phyloP scores from a whole-genome alignment of 2,888 invertebrate species.

The Ferdinandea cuprea region DNA sequence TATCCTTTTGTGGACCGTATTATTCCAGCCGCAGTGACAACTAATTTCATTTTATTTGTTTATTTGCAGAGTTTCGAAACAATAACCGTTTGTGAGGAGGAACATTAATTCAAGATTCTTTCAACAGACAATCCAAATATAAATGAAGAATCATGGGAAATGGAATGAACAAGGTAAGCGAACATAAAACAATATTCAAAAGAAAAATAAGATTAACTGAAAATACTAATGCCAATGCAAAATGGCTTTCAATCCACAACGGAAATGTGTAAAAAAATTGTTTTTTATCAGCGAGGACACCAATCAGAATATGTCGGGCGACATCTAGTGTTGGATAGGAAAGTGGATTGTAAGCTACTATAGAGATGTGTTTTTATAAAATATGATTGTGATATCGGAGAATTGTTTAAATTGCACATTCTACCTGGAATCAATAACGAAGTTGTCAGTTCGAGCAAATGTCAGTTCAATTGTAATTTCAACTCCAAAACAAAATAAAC shows the following conservation, averaged over 20 bases:
- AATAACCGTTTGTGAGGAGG: slow-evolving; percentile 24
- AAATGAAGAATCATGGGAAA: slow-evolving; percentile 88
- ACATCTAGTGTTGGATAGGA: slow-evolving; percentile 16
- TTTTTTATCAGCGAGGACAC: not conserved
- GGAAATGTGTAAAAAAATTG: not conserved
- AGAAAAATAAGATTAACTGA: no score
- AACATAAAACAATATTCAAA: no score
- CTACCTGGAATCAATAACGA: no score
- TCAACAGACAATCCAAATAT: slow-evolving; percentile 75
- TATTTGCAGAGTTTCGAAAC: slow-evolving; percentile 47
- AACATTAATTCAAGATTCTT: slow-evolving; percentile 50
- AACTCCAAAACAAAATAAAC: not conserved
- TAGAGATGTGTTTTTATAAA: no score
- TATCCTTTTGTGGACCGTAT: slow-evolving; percentile 28
- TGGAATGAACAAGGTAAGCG: slow-evolving; percentile 95
- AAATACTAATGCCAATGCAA: not conserved
- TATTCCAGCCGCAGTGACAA: not conserved
- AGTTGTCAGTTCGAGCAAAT: no score
- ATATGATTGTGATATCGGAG: no score
- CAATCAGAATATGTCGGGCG: not conserved
- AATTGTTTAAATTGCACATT: no score
- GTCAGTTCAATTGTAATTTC: not conserved
- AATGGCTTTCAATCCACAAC: slow-evolving; percentile 14
- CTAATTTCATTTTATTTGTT: slow-evolving; percentile 22
- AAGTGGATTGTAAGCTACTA: not conserved